These are phyloP conservation scores for Metridium senile DNA, from an alignment of 92 coral and sea anemone species.

Conservation along the genomic window DNA sequence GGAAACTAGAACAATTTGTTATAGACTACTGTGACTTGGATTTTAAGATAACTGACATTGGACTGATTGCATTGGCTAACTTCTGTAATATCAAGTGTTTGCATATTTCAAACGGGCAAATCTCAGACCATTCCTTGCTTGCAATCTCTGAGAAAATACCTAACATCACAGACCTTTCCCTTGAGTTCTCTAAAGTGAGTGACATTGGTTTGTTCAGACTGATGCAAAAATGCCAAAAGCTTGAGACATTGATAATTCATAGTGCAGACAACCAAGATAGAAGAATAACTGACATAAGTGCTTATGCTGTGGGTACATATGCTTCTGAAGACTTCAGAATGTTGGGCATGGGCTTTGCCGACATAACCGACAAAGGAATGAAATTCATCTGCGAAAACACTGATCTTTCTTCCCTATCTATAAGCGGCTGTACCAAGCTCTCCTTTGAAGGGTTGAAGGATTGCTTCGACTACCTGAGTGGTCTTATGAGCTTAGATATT, in stretches of 20 bases:
- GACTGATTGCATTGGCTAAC: constrained; percentile 82
- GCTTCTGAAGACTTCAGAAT: constrained; percentile 82
- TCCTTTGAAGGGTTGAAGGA: constrained; percentile 84
- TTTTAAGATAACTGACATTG: constrained; percentile 85
- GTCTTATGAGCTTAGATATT: constrained; percentile 82
- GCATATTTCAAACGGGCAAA: constrained; percentile 88
- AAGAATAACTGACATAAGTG: constrained; percentile 83
- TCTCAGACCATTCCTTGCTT: constrained; percentile 78
- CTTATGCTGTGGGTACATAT: constrained; percentile 78
- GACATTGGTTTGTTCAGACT: constrained; percentile 83
- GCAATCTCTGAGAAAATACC: constrained; percentile 79
- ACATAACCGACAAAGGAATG: constrained; percentile 90
- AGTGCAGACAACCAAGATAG: constrained; percentile 74
- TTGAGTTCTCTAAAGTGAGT: constrained; percentile 87
- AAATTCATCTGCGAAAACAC: constrained; percentile 81
- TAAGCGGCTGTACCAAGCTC: constrained; percentile 82
- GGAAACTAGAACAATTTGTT: constrained; percentile 73
- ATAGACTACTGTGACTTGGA: constrained; percentile 90
- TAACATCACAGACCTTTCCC: constrained; percentile 71
- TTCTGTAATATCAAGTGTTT: constrained; percentile 82
- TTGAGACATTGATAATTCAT: constrained; percentile 78
- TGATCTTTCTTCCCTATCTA: constrained; percentile 74
- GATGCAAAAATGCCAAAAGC: constrained; percentile 80
- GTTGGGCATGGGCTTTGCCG: constrained; percentile 90
- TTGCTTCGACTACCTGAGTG: constrained; percentile 70